Base-by-base conservation (phyloP, 2,113 vertebrate species). In the Scytalopus superciliaris region DNA sequence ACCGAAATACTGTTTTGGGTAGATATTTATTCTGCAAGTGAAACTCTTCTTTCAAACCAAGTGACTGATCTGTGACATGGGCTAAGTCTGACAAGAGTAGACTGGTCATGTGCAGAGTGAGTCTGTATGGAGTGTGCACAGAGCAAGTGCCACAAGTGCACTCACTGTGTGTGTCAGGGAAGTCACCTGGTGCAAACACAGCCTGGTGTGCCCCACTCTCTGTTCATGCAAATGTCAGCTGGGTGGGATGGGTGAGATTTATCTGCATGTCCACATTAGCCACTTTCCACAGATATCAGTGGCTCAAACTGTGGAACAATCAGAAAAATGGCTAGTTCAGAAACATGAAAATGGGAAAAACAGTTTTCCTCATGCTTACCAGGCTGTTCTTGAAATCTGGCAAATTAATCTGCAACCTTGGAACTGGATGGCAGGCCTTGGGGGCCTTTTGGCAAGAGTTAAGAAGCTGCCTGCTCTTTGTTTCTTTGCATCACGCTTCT, bases 141-240 rank as follows among this genome's bases (percentile, higher is more conserved):
- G 49, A 52, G 10, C 33, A 60, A 35, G 57, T 37, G 30, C 55
- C n/a, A n/a, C n/a, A 56, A 52, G 35, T 50, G 78, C 56, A 28
- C 45, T 89, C 4, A 1, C 45, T 62, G 24, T 80, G 56, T 3
- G 0, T 23, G 14, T 28, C 8, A 2, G 28, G 73, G 12, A 45
- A 64, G 28, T 57, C 22, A 28, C 28, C 39, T 18, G 57, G 31
- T 33, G 59, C 64, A 35, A 47, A 40, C 33, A 50, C 39, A 45
- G 39, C 53, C 17, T 37, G 57, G 7, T 31, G 25, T 31, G 27
- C 18, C 44, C 63, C 0, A 0, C 33, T n/a, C 4, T 6, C 27
- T 56, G n/a, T 27, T 75, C 13, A 22, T 45, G 50, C 50, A 18
- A 19, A 60, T 37, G 24, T 37, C 56, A 50, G 24, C 56, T 76